A percentile compares a stretch with the other conserved stretches of the same genome.
Conservation (phyloP, 2,888 invertebrate genomes). For the Chymomyza fuscimana region DNA sequence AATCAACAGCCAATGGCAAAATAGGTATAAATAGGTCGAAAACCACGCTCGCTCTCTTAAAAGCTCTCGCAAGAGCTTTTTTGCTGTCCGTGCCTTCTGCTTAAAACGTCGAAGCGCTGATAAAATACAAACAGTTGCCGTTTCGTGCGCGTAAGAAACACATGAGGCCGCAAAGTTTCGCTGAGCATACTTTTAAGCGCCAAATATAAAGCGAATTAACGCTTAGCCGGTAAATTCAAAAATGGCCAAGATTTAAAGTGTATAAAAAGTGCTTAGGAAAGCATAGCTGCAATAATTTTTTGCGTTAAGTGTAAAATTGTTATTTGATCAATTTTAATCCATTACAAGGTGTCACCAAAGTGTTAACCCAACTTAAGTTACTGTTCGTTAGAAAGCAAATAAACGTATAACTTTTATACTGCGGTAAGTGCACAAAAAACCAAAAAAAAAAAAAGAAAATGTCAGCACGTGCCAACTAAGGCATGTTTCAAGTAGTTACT, state of each 20-base stretch:
- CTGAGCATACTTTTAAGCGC: not conserved
- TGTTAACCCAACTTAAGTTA: not conserved
- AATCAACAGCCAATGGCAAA: constrained; percentile 38
- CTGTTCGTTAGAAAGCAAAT: not conserved
- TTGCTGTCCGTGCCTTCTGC: constrained; percentile 23
- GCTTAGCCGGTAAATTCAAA: constrained; percentile 19
- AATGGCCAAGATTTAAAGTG: not conserved
- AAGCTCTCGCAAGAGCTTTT: constrained; percentile 56
- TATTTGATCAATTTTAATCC: too few relatives aligned
- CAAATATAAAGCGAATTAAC: constrained; percentile 8
- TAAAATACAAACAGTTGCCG: constrained; percentile 63
- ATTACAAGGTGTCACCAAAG: not conserved
- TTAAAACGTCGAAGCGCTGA: constrained; percentile 53
- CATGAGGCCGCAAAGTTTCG: constrained; percentile 21
- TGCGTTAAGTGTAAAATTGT: constrained; percentile 18
- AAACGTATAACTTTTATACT: not conserved
- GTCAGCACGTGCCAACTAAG: not conserved
- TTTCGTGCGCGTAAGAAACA: constrained; percentile 58
- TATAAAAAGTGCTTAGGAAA: not conserved
- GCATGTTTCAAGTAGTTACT: constrained; percentile 1
- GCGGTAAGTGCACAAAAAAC: not conserved
- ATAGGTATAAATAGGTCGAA: constrained; percentile 53
- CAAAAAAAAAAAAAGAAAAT: not conserved
- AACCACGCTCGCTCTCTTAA: constrained; percentile 41
- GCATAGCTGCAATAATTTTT: constrained; percentile 14